A percentile compares a stretch with the other conserved stretches of the same genome.
phyloP scores from a whole-genome alignment of 2,113 vertebrate species.

The Neofelis nebulosa region DNA sequence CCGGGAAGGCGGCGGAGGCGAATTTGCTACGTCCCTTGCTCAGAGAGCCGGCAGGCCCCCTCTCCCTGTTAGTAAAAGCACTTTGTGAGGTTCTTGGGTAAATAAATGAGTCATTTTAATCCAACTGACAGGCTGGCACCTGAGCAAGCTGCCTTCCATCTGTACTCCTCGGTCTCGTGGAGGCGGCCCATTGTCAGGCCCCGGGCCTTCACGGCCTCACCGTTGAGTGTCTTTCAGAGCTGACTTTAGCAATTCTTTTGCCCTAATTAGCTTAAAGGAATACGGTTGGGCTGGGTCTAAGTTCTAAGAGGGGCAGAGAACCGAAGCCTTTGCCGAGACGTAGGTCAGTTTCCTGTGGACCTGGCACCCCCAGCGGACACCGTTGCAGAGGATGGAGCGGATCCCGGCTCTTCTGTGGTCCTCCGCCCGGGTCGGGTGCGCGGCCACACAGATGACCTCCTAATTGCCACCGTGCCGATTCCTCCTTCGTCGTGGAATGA shows the following conservation, averaged over 20 bases:
- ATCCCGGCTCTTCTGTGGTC: neutral
- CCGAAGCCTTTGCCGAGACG: neutral
- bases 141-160: conserved; percentile 99
- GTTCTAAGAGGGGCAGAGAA: conserved; percentile 34
- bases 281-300: neutral
- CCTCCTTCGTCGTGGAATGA: neutral
- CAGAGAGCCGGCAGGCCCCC: conserved; percentile 85
- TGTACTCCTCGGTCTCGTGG: conserved; percentile 92
- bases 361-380: fast-evolving
- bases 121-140: conserved; percentile 99
- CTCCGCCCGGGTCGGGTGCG: neutral
- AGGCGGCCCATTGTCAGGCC: conserved; percentile 86
- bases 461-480: fast-evolving
- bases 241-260: conserved; percentile 83
- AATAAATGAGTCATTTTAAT: conserved; percentile 99
- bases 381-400: neutral
- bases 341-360: neutral
- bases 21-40: conserved; percentile 83
- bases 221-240: conserved; percentile 86
- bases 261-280: conserved; percentile 81
- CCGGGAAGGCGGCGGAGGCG: conserved; percentile 85
- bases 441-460: neutral
- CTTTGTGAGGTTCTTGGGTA: conserved; percentile 98
- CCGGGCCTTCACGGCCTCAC: conserved; percentile 82
- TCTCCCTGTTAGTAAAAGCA: conserved; percentile 93